A percentile compares a stretch with the other conserved stretches of the same genome.
Conservation (phyloP, 2,888 invertebrate species). For the Ferrisia virgata region DNA sequence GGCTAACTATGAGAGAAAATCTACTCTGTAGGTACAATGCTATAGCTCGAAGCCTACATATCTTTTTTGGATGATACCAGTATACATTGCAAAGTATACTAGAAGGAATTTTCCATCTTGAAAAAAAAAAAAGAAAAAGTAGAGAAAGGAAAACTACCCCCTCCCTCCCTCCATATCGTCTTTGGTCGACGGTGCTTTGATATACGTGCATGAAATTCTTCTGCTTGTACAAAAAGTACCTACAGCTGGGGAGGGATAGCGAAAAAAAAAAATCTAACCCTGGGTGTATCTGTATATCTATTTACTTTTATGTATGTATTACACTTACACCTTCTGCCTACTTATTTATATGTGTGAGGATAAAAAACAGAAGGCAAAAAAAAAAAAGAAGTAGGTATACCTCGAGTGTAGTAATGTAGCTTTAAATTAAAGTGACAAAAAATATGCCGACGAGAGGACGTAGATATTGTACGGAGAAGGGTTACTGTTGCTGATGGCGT, state of each 20-base stretch:
- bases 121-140: too few relatives aligned
- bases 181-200: not conserved
- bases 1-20: not conserved
- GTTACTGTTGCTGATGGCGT: too few relatives aligned
- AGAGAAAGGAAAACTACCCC: too few relatives aligned
- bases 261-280: not conserved
- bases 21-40: not conserved
- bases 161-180: not conserved
- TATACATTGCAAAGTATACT: not conserved
- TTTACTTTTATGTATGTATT: not conserved
- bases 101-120: not conserved
- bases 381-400: too few relatives aligned
- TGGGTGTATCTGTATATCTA: not conserved
- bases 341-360: too few relatives aligned
- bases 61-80: not conserved
- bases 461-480: not conserved
- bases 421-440: not conserved
- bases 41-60: constrained; percentile 9
- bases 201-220: too few relatives aligned
- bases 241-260: too few relatives aligned
- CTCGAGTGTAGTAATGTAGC: not conserved
- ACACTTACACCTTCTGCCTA: too few relatives aligned
- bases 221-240: too few relatives aligned
- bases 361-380: too few relatives aligned
- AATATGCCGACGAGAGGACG: not conserved